A percentile compares a stretch with the other conserved stretches of the same genome.
phyloP scores from a whole-genome alignment of 2,113 vertebrate genomes.

The Desmodus rotundus region DNA sequence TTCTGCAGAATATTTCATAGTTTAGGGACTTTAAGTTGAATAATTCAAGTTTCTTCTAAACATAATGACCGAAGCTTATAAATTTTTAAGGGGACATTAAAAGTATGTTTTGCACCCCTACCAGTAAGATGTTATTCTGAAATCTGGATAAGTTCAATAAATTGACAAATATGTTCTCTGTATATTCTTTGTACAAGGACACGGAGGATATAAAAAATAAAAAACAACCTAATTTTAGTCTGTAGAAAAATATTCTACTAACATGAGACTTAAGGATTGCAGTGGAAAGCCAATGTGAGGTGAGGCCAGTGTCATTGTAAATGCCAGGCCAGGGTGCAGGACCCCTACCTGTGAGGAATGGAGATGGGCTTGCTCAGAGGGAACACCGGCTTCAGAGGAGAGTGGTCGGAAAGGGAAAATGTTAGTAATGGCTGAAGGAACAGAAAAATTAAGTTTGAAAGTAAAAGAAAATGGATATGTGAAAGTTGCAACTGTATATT shows the following conservation, averaged over 20 bases:
- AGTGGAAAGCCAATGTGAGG: background rate
- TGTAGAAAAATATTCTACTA: background rate
- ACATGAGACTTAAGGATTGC: background rate
- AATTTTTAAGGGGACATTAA: conserved; percentile 26
- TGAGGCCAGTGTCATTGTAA: background rate
- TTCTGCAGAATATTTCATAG: conserved; percentile 68
- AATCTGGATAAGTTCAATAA: conserved; percentile 1
- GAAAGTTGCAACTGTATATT: background rate
- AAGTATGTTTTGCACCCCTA: background rate
- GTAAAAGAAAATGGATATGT: background rate
- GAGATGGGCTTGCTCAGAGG: background rate
- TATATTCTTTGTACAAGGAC: background rate
- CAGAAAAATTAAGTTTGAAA: background rate
- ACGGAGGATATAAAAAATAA: background rate
- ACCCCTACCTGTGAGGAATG: background rate
- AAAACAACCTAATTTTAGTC: background rate
- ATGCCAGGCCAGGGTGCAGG: background rate
- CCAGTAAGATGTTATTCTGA: background rate
- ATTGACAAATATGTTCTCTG: conserved; percentile 2
- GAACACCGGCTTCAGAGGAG: background rate
- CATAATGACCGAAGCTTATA: conserved; percentile 16
- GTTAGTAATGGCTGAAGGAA: background rate
- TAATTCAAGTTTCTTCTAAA: conserved; percentile 59
- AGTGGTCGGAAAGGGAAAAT: background rate
- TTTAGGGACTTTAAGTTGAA: conserved; percentile 70